A percentile compares a stretch with the other conserved stretches of the same genome.
Evolutionary conservation across 1,140 invertebrate species (phyloP).

Genomic region (Pseudoatta argentina): DNA sequence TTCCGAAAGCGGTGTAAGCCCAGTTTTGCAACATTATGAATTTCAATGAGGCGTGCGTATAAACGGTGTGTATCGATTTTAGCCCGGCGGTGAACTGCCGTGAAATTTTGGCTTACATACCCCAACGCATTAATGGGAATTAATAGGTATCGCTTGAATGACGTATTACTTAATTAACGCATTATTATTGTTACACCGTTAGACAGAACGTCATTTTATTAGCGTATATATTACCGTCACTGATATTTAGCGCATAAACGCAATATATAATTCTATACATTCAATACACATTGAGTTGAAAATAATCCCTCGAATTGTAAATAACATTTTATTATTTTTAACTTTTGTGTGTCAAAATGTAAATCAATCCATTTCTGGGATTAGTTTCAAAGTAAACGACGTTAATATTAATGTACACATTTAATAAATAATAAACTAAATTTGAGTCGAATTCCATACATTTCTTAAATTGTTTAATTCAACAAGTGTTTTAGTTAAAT

Average conservation of each 20-base stretch:
- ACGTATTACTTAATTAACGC: neutral
- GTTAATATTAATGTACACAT: too few relatives aligned
- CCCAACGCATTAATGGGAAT: conserved; percentile 14
- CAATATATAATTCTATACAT: too few relatives aligned
- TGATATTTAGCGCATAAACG: neutral
- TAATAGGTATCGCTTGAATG: conserved; percentile 23
- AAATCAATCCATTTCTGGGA: too few relatives aligned
- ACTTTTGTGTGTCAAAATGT: too few relatives aligned
- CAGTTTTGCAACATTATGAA: conserved; percentile 59
- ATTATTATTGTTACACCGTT: neutral
- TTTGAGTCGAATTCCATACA: too few relatives aligned
- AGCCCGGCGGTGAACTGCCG: neutral
- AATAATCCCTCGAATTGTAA: too few relatives aligned
- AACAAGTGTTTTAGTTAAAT: too few relatives aligned
- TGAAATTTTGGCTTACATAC: conserved; percentile 41
- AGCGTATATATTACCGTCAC: neutral
- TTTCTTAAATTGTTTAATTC: too few relatives aligned
- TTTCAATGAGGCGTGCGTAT: conserved; percentile 38
- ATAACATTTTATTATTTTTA: too few relatives aligned
- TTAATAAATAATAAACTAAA: too few relatives aligned
- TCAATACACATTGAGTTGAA: too few relatives aligned
- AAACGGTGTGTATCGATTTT: conserved; percentile 38
- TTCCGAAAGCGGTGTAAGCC: conserved; percentile 40
- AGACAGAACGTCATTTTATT: neutral
- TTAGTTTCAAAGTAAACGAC: too few relatives aligned